phyloP scores from a whole-genome alignment of 2,888 invertebrate species.

The Drosophila mulleri region DNA sequence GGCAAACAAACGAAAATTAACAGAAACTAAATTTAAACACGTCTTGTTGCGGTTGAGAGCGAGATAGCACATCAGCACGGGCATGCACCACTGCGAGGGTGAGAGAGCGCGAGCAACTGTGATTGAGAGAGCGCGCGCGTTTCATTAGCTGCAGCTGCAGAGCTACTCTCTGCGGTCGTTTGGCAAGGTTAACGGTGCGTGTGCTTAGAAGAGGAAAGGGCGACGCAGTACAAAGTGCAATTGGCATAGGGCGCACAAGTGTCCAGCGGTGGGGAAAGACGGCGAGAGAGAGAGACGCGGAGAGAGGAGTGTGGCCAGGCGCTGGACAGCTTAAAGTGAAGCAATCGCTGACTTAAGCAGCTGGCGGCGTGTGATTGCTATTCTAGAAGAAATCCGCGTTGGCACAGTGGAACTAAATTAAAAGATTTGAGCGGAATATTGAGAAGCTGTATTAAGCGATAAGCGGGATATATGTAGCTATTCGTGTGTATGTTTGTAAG shows the following conservation, averaged over 20 bases:
- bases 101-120: conserved; percentile 9
- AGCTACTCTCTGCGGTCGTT: conserved; percentile 58
- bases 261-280: neutral
- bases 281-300: neutral
- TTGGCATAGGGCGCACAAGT: conserved; percentile 27
- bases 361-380: neutral
- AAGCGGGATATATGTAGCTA: neutral
- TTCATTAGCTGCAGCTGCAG: conserved; percentile 73
- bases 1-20: conserved; percentile 75
- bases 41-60: conserved; percentile 64
- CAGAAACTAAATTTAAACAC: conserved; percentile 77
- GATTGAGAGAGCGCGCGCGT: conserved; percentile 32
- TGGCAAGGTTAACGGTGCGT: conserved; percentile 61
- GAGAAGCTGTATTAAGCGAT: neutral
- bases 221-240: conserved; percentile 19
- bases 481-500: neutral
- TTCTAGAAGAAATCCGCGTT: neutral
- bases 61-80: conserved; percentile 13
- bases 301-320: neutral
- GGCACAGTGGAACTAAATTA: conserved; percentile 11
- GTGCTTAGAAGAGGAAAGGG: conserved; percentile 2
- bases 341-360: conserved; percentile 48
- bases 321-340: conserved; percentile 15
- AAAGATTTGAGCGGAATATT: neutral
- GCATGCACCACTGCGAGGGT: neutral